phyloP scores from a whole-genome alignment of 2,113 vertebrate species.

The Kryptolebias marmoratus region DNA sequence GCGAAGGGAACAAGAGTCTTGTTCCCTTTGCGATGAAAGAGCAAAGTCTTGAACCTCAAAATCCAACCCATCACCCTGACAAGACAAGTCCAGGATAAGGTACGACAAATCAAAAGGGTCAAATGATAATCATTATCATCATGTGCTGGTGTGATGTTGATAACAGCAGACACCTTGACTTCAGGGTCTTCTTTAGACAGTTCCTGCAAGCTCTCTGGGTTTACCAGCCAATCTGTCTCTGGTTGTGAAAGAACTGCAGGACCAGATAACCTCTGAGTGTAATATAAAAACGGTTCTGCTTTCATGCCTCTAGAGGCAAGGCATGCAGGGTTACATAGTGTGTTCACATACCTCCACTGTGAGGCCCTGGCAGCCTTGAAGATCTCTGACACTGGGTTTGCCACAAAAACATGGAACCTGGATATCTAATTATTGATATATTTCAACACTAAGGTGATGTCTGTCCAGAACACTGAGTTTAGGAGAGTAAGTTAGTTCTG shows the following conservation, averaged over 20 bases:
- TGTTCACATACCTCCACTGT: slow-evolving; percentile 5
- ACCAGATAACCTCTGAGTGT: neutral
- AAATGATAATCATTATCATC: neutral
- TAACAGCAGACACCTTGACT: neutral
- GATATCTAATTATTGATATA: too few relatives aligned
- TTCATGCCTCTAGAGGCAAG: neutral
- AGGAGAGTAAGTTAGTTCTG: too few relatives aligned
- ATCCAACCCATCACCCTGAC: neutral
- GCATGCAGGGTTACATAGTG: neutral
- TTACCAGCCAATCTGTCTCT: neutral
- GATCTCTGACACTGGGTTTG: neutral
- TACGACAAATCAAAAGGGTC: neutral
- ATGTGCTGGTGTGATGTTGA: neutral
- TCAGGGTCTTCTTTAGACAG: neutral
- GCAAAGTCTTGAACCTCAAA: neutral
- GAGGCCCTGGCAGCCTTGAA: neutral
- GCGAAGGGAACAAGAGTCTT: too few relatives aligned
- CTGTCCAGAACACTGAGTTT: too few relatives aligned
- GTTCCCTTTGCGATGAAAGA: neutral
- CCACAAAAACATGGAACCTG: neutral
- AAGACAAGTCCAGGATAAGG: neutral
- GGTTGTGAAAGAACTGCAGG: neutral
- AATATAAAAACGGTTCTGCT: neutral
- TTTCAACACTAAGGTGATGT: too few relatives aligned
- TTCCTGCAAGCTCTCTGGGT: neutral